phyloP scores from a whole-genome alignment of 1,140 invertebrate genomes.

The Bombus pyrosoma region DNA sequence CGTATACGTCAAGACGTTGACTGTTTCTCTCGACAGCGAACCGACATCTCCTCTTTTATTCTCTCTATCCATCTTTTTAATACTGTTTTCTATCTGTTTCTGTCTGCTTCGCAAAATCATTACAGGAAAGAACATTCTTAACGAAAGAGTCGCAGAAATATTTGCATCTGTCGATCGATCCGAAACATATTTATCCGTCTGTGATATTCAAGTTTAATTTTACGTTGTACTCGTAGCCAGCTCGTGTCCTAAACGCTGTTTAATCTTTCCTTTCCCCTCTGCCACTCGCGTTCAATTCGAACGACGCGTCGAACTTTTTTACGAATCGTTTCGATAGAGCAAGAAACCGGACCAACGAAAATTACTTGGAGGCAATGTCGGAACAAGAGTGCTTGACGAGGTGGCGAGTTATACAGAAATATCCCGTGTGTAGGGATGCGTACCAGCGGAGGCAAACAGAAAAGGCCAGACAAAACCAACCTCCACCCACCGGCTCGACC shows the following conservation, averaged over 20 bases:
- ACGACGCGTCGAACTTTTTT: neutral
- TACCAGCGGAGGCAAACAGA: neutral
- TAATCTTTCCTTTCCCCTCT: neutral
- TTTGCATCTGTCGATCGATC: too few relatives aligned
- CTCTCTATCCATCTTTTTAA: neutral
- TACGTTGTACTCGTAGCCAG: constrained; percentile 11
- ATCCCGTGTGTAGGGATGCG: neutral
- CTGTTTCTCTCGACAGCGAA: neutral
- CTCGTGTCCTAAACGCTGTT: neutral
- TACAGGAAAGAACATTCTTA: too few relatives aligned
- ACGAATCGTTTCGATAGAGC: neutral
- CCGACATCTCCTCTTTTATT: neutral
- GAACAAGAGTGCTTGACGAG: neutral
- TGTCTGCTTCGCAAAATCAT: neutral
- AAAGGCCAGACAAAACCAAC: neutral
- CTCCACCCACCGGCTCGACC: neutral
- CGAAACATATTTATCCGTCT: too few relatives aligned
- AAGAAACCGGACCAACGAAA: too few relatives aligned
- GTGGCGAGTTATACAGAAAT: neutral
- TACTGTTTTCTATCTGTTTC: neutral
- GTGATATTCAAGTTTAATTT: neutral
- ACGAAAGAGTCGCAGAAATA: too few relatives aligned
- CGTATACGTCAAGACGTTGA: neutral
- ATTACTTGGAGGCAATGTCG: too few relatives aligned
- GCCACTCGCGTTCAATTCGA: neutral